Percentiles rank a stretch among this genome's conserved stretches.
Conservation (phyloP, 37 sponge, comb jelly and placozoan species). For the Bolinopsis microptera region DNA sequence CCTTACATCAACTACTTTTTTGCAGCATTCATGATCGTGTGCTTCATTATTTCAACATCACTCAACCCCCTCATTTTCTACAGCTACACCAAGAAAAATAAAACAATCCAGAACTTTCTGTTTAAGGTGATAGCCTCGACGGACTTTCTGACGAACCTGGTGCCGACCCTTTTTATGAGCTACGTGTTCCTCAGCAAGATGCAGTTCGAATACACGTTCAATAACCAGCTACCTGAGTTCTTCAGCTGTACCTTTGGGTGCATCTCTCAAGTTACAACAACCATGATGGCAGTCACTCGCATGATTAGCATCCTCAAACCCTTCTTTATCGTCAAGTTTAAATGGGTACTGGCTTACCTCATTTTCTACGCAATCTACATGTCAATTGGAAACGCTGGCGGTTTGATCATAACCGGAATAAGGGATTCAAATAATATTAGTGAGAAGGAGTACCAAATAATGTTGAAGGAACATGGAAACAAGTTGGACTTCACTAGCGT, state of each 20-base stretch:
- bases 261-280: constrained; percentile 51
- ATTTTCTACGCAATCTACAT: constrained; percentile 64
- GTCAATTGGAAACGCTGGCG: constrained; percentile 44
- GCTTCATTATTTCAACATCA: constrained; percentile 11
- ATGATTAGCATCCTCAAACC: constrained; percentile 56
- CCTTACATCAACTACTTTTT: constrained; percentile 3
- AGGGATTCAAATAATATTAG: background rate
- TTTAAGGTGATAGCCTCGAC: constrained; percentile 44
- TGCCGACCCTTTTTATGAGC: constrained; percentile 30
- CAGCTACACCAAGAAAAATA: constrained; percentile 47
- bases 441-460: background rate
- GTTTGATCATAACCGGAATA: constrained; percentile 9
- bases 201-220: constrained; percentile 11
- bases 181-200: constrained; percentile 36
- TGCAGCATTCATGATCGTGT: background rate
- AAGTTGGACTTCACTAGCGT: constrained; percentile 7
- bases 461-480: background rate
- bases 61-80: constrained; percentile 56
- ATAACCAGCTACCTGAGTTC: constrained; percentile 59
- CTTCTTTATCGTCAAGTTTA: constrained; percentile 29
- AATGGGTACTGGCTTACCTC: constrained; percentile 36
- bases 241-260: constrained; percentile 65
- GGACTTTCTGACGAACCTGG: constrained; percentile 51
- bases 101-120: constrained; percentile 64
- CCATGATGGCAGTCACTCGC: constrained; percentile 63